Conservation (phyloP, 2,113 vertebrate species). For the Antechinus stuartii region DNA sequence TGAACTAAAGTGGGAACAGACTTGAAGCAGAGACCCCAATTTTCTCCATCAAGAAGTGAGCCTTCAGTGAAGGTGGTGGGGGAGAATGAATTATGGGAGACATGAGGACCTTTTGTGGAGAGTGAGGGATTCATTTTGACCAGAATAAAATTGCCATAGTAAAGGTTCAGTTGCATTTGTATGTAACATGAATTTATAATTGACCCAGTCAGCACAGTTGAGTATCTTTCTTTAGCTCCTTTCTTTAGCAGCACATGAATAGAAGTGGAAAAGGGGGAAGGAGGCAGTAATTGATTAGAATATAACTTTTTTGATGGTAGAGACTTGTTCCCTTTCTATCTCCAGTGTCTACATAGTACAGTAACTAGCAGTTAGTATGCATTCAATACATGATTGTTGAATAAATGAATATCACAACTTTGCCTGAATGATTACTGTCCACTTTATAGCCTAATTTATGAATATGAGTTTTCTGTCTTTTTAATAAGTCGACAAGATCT, state of each 20-base stretch:
- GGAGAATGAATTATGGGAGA: neutral
- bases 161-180: neutral
- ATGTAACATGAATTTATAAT: neutral
- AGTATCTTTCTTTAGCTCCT: neutral
- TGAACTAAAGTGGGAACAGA: neutral
- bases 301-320: constrained; percentile 20
- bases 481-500: neutral
- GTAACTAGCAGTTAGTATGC: neutral
- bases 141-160: neutral
- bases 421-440: neutral
- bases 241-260: neutral
- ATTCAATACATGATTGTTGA: neutral
- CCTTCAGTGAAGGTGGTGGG: neutral
- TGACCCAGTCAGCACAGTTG: neutral
- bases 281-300: neutral
- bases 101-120: neutral
- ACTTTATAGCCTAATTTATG: neutral
- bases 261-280: neutral
- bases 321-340: neutral
- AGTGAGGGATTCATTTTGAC: neutral
- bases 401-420: constrained; percentile 29
- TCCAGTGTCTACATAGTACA: neutral
- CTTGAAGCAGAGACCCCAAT: neutral
- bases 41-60: neutral
- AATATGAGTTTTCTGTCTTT: neutral